A percentile compares a stretch with the other conserved stretches of the same genome.
phyloP scores from a whole-genome alignment of 2,888 invertebrate species.

The Noctuana brunneofusca region DNA sequence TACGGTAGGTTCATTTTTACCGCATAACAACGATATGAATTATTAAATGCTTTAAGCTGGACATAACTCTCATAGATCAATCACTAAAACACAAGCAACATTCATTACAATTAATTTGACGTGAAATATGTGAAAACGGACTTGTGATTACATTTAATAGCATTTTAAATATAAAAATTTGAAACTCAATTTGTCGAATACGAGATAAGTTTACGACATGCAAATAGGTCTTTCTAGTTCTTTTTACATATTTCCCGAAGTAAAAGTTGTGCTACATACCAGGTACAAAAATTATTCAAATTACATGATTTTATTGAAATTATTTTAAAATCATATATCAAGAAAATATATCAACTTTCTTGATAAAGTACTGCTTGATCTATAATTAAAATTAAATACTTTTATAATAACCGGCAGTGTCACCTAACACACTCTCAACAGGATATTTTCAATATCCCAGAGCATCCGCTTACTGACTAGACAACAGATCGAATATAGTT shows the following conservation, averaged over 20 bases:
- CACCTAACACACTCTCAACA: neutral
- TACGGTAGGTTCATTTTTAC: too few relatives aligned
- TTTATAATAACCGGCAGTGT: neutral
- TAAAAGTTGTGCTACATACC: neutral
- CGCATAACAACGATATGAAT: too few relatives aligned
- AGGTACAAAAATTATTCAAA: neutral
- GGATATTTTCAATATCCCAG: neutral
- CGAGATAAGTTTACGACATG: too few relatives aligned
- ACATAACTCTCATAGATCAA: neutral
- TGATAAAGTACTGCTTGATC: neutral
- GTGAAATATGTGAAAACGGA: too few relatives aligned
- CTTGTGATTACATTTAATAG: too few relatives aligned
- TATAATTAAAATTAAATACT: neutral
- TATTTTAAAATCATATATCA: too few relatives aligned
- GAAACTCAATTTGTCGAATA: too few relatives aligned
- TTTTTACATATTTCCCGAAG: neutral
- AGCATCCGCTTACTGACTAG: neutral
- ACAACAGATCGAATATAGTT: slow-evolving; percentile 1
- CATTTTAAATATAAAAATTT: too few relatives aligned
- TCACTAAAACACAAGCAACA: neutral
- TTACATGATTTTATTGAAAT: neutral
- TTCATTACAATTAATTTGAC: neutral
- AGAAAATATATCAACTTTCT: too few relatives aligned
- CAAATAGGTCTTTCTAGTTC: neutral
- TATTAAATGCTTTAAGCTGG: neutral